Evolutionary conservation across 1,140 invertebrate species (phyloP), one percentile per base, ranked within the genome.

Genomic region (Pogonognathellus flavescens): DNA sequence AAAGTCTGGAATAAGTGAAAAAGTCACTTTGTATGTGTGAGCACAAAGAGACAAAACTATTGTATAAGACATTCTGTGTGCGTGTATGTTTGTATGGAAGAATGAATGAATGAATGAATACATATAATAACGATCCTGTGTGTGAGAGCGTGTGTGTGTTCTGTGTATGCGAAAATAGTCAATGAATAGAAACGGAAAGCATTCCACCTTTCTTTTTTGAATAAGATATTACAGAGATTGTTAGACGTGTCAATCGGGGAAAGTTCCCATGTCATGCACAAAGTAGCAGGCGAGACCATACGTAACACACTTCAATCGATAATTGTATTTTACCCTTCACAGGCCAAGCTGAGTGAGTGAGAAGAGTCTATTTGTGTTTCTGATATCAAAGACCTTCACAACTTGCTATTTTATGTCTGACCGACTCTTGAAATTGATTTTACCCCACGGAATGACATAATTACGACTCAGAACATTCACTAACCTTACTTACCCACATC

Each of bases 211-310:
- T 18, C 70, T 76, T 76, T 76, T 76, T 76, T 31, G 49, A 76
- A 76, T 76, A 41, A 76, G 41, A 76, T 76, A 76, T 76, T 76
- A 49, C 31, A 50, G 70, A 9, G 70, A 76, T 76, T 76, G 70
- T 76, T 18, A 76, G n/a, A 76, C n/a, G 41, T 49, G 31, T 76
- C 70, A 76, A 76, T 76, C 41, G 70, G 70, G 41, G 50, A 81
- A 57, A 55, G 50, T 52, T 57, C 80, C 80, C 52, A 81, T 81
- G 80, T 55, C 20, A 25, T 18, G 80, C 18, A 41, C 50, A 81
- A 81, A 80, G 50, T 50, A 55, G 52, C 50, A 81, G 52, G 10
- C 80, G 53, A 57, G 20, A 41, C 50, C 18, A 16, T 22, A 31
- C 11, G 10, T 41, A 41, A 41, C 31, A 25, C 22, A 22, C 22